Percentiles rank a stretch among this genome's conserved stretches.
phyloP scores from a whole-genome alignment of 1,140 invertebrate species.

The Cotesia chilonis region DNA sequence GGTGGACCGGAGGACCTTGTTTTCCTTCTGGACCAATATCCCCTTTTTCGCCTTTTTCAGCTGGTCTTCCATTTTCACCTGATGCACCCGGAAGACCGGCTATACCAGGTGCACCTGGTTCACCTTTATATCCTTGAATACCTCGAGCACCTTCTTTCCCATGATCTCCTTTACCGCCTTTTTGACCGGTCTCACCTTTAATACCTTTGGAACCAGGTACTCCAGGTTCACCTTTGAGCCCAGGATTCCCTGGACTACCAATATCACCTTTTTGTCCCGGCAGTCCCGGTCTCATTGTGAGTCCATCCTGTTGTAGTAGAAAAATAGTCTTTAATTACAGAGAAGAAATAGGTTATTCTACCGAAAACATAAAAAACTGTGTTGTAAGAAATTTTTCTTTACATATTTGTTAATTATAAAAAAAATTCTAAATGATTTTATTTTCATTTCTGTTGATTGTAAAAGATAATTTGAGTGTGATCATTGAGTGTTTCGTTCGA shows the following conservation, averaged over 20 bases:
- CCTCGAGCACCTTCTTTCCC: conserved; percentile 69
- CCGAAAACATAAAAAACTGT: no score
- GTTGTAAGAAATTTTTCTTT: no score
- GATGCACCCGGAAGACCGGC: conserved; percentile 70
- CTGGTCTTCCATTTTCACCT: conserved; percentile 68
- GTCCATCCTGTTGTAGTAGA: conserved; percentile 49
- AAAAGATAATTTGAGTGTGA: no score
- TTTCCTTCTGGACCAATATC: conserved; percentile 63
- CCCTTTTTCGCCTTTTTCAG: conserved; percentile 60
- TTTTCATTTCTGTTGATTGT: no score
- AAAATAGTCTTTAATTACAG: no score
- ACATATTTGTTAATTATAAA: no score
- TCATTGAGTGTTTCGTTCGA: no score
- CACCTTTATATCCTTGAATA: conserved; percentile 69
- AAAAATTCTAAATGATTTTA: no score
- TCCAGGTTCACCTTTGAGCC: conserved; percentile 77
- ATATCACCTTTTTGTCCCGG: conserved; percentile 79
- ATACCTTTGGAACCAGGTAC: conserved; percentile 75
- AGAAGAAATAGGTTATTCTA: no score
- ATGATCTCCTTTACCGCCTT: conserved; percentile 79
- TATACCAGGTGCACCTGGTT: conserved; percentile 67
- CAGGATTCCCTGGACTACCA: conserved; percentile 71
- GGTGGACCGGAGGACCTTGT: conserved; percentile 75
- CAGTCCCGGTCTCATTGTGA: conserved; percentile 73
- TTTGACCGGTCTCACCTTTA: conserved; percentile 75